Conservation (phyloP, 2,113 vertebrate species). For the Peromyscus leucopus region DNA sequence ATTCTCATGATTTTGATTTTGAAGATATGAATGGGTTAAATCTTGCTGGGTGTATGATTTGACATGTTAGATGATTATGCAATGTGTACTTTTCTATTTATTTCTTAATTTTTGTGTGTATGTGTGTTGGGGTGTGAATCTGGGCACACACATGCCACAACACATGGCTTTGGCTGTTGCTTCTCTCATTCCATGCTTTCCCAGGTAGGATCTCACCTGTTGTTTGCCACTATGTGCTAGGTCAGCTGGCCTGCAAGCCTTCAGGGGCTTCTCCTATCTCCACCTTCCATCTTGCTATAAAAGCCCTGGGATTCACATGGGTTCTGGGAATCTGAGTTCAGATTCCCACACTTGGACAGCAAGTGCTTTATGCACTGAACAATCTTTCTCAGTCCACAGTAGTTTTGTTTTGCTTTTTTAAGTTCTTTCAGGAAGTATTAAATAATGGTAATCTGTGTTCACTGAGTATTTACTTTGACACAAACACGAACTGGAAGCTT, state of each 20-base stretch:
- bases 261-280: background rate
- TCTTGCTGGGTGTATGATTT: constrained; percentile 27
- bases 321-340: background rate
- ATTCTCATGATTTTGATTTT: constrained; percentile 56
- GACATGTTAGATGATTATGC: constrained; percentile 26
- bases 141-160: background rate
- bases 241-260: background rate
- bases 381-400: background rate
- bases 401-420: constrained; percentile 9
- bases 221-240: background rate
- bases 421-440: constrained; percentile 52
- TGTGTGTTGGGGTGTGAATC: no score
- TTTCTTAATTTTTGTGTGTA: background rate
- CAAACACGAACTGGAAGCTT: constrained; percentile 33
- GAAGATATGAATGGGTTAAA: constrained; percentile 60
- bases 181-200: background rate
- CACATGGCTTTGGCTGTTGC: background rate
- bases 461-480: constrained; percentile 16
- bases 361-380: background rate
- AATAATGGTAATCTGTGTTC: constrained; percentile 4
- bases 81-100: background rate
- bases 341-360: background rate
- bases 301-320: background rate
- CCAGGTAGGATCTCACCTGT: background rate
- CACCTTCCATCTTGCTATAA: background rate